Percentiles rank a stretch among this genome's conserved stretches.
Evolutionary conservation across 2,113 vertebrate genomes (phyloP).

Genomic region (Crotophaga sulcirostris): DNA sequence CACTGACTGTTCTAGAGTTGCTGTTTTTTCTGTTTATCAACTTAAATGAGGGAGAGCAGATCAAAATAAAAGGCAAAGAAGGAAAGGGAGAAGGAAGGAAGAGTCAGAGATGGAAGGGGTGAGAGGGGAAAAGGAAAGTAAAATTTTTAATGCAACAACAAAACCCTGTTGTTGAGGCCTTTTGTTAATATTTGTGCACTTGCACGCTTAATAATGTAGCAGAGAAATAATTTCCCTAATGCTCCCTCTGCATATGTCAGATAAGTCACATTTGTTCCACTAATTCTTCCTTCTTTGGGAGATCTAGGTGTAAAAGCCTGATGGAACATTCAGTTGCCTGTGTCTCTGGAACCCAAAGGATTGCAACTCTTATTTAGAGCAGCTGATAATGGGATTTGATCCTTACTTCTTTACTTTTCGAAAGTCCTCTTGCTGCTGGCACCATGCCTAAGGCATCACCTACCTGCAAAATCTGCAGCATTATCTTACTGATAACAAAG

Average conservation of each 20-base stretch:
- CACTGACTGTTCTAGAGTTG: constrained; percentile 13
- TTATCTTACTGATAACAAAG: background rate
- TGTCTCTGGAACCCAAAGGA: background rate
- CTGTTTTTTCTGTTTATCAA: constrained; percentile 37
- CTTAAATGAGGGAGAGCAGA: background rate
- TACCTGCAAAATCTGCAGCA: background rate
- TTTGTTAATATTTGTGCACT: background rate
- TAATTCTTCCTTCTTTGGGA: background rate
- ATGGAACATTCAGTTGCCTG: background rate
- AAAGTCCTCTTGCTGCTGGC: background rate
- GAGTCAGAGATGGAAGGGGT: background rate
- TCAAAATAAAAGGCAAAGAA: background rate
- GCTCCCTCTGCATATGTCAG: background rate
- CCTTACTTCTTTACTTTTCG: background rate
- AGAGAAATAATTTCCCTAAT: background rate
- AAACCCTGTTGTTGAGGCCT: background rate
- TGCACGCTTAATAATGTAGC: background rate
- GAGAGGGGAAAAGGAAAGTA: background rate
- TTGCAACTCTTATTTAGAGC: background rate
- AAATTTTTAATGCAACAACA: background rate
- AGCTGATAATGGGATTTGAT: background rate
- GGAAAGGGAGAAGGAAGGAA: background rate
- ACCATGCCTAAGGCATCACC: background rate
- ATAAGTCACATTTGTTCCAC: background rate
- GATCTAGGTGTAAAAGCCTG: background rate